A percentile compares a stretch with the other conserved stretches of the same genome.
phyloP scores from a whole-genome alignment of 2,797 vertebrate species.

The Poeciliopsis presidionis region DNA sequence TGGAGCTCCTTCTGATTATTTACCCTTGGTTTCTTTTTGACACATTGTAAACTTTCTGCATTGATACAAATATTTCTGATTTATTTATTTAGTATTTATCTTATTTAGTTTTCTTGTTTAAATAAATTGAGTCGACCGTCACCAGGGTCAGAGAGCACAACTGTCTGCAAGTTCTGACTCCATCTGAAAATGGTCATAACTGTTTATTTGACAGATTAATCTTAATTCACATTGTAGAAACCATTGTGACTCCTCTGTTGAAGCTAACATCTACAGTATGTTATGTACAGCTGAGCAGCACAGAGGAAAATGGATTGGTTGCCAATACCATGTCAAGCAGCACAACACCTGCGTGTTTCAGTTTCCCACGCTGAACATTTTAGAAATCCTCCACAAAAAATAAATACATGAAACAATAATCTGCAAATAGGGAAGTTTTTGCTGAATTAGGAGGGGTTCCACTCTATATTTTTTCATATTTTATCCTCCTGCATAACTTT shows the following conservation, averaged over 20 bases:
- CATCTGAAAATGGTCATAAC: too few species aligned
- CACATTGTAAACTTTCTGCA: background rate
- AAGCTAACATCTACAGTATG: background rate
- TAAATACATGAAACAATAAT: background rate
- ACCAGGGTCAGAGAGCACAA: too few species aligned
- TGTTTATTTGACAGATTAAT: too few species aligned
- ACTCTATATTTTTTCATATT: background rate
- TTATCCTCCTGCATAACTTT: background rate
- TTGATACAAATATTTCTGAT: background rate
- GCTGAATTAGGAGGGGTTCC: background rate
- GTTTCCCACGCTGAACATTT: background rate
- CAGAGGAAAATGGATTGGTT: background rate
- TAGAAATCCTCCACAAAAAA: background rate
- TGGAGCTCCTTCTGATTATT: background rate
- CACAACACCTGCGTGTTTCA: background rate
- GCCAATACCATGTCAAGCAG: background rate
- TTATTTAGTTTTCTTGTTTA: background rate
- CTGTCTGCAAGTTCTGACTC: too few species aligned
- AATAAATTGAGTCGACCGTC: background rate
- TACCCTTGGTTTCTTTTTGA: background rate
- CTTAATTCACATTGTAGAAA: too few species aligned
- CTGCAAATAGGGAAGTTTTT: too few species aligned
- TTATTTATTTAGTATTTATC: background rate
- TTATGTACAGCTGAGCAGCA: background rate
- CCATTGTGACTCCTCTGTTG: too few species aligned